Evolutionary conservation across 2,113 vertebrate genomes (phyloP).

Genomic region (Clupea harengus): DNA sequence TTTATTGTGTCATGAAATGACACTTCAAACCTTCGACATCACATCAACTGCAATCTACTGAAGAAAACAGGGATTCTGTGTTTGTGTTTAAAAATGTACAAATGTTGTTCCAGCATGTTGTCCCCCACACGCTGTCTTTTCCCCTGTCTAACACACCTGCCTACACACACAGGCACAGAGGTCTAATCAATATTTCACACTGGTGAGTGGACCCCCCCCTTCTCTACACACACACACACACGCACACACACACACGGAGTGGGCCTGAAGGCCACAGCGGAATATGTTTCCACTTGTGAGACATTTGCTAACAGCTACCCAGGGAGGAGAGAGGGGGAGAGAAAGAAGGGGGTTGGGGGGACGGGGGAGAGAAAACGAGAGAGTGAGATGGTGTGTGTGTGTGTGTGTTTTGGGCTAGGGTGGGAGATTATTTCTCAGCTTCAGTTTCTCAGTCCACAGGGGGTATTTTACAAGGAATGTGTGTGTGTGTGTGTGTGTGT

Average conservation of each 20-base stretch:
- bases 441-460: background rate
- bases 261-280: background rate
- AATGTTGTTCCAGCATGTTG: constrained; percentile 2
- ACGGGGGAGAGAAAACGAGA: background rate
- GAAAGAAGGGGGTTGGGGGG: background rate
- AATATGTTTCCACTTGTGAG: constrained; percentile 21
- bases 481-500: background rate
- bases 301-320: constrained; percentile 28
- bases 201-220: background rate
- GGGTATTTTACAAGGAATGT: background rate
- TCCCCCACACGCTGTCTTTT: background rate
- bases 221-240: constrained; percentile 25
- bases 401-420: background rate
- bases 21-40: background rate
- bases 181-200: constrained; percentile 29
- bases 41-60: background rate
- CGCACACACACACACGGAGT: background rate
- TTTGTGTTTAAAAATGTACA: background rate
- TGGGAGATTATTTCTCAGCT: constrained; percentile 10
- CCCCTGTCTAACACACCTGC: background rate
- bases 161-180: background rate
- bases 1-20: background rate
- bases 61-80: background rate
- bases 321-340: constrained; percentile 4
- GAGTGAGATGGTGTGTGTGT: background rate